Evolutionary conservation across 64 coral and sea anemone genomes (phyloP), one percentile per base, ranked within the genome.

Genomic region (Dendronephthya gigantea): DNA sequence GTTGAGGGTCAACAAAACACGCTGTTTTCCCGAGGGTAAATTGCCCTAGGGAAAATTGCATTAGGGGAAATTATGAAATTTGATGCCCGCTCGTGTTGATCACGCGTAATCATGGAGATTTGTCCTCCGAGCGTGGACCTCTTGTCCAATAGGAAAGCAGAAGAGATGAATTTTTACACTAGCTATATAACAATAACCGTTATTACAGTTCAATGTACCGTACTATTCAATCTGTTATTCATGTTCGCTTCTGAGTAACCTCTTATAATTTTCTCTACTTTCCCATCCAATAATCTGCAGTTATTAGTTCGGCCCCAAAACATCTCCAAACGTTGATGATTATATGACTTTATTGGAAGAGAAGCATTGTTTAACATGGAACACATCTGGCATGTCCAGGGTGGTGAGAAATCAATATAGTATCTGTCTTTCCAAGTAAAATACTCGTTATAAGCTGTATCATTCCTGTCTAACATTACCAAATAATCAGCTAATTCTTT

Each of bases 391-490:
- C 91, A 92, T 12, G 87, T 86, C 91, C 91, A 92, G 0, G 91
- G 89, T 28, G 65, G 41, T 13, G 43, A 40, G 1, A 59, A 35
- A 9, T 68, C 55, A 12, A 86, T 16, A 28, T 92, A 89, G 23
- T 68, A 92, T 10, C 50, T 22, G 82, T 83, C 49, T 49, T 66
- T 86, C 91, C 91, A 92, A 1, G 9, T 39, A 83, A 92, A 92
- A 90, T 92, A 92, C 38, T 87, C 50, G 49, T 89, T 92, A 11
- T 87, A 92, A 69, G 88, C 87, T 8, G 14, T 90, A 14, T 92
- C 84, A 40, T 92, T 92, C 82, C 38, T 69, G 48, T 92, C 88
- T 23, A 92, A 82, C 50, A 51, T 89, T 9, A 52, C 28, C 9
- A 92, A 50, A 50, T 92, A 89, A 39, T 87, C 82, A 0, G 88